These are phyloP conservation scores for Thymelicus acteon DNA, from an alignment of 2,888 invertebrate genomes.

Conservation along the genomic window DNA sequence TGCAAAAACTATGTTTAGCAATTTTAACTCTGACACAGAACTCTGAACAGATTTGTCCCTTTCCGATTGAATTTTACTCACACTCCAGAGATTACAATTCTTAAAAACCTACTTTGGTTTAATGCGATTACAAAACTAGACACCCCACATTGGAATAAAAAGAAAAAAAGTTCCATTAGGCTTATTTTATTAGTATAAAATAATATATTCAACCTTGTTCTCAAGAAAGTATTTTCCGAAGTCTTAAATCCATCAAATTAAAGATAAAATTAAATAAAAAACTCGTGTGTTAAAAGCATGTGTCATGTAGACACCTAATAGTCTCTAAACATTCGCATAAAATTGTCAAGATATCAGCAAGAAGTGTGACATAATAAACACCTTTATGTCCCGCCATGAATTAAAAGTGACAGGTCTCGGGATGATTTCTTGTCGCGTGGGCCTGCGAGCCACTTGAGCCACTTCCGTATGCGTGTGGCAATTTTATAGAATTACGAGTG, in stretches of 20 bases:
- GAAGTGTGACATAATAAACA: constrained; percentile 35
- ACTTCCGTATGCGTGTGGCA: constrained; percentile 69
- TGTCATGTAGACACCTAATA: constrained; percentile 4
- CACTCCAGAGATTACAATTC: no score
- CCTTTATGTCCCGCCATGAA: constrained; percentile 28
- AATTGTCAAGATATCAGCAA: constrained; percentile 27
- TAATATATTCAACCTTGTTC: no score
- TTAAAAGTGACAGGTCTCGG: constrained; percentile 47
- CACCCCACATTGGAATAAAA: no score
- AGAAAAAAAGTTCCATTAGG: no score
- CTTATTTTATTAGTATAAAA: no score
- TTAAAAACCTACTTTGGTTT: no score
- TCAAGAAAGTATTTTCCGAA: no score
- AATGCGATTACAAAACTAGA: no score
- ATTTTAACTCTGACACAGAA: no score
- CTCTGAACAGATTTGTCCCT: no score
- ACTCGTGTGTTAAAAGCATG: not conserved
- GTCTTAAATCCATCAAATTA: not conserved
- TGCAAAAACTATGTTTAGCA: no score
- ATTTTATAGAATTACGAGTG: constrained; percentile 74
- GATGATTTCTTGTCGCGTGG: constrained; percentile 44
- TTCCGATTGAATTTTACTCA: no score
- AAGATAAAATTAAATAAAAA: not conserved
- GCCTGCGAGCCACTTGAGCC: constrained; percentile 44
- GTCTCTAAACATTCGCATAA: constrained; percentile 14